Base-by-base conservation (phyloP, 2,113 vertebrate genomes). In the Cromileptes altivelis region DNA sequence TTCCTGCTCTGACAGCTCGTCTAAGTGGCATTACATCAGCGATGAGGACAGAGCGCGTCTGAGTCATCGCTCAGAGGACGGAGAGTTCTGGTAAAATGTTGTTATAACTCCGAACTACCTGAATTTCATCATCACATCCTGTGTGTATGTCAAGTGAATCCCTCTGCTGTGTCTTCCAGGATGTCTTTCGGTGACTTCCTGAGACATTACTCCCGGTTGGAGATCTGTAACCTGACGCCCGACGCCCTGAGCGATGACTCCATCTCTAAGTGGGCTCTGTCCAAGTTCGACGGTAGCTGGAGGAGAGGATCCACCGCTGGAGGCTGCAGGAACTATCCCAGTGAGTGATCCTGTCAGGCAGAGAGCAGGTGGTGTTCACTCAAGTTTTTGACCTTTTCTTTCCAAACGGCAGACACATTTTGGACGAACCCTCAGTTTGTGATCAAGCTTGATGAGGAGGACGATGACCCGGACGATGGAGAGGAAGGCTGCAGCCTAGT, bases 181-280 rank as follows among this genome's bases (percentile, higher is more conserved):
- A 98, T 98, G 98, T 95, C 97, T 0, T 97, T 97, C 86, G 69
- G 85, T 0, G 97, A 99, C 75, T 99, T 98, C 90, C 85, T 97
- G 89, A 92, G 91, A 6, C 95, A 98, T 55, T 99, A 97, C 70
- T 97, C 97, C 2, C 94, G 96, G 40, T 78, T 99, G 78, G 98
- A 99, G 90, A 98, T 99, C 94, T 98, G 97, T 81, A 99, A 97
- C 87, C 95, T 99, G 86, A 98, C 97, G 1, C 97, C 98, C 0
- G 97, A 99, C 68, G 96, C 97, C 0, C 92, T 98, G 75, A 80
- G 88, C 2, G 95, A 95, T 0, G 94, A 97, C 4, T 84, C 33
- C 6, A 87, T 96, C 77, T 96, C 96, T 60, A 97, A 97, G 55
- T 98, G 98, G 97, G 96, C 94, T 3, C 93, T 98, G 83, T 92